A percentile compares a stretch with the other conserved stretches of the same genome.
These are phyloP conservation scores for Polydesmus complanatus DNA, from an alignment of 2,888 invertebrate genomes.

Conservation along the genomic window DNA sequence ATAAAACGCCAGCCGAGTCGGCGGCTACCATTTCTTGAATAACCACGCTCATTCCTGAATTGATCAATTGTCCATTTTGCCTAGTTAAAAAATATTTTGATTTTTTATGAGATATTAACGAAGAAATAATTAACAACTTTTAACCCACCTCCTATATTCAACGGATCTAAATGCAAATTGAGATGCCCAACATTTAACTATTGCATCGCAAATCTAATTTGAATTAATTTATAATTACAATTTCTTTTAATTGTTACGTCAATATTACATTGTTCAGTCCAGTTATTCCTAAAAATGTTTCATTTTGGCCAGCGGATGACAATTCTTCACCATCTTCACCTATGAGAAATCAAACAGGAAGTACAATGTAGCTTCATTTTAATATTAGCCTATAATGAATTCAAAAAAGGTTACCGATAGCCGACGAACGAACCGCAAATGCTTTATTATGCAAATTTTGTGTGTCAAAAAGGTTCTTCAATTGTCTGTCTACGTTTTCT, in stretches of 20 bases:
- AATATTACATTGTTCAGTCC: slow-evolving; percentile 27
- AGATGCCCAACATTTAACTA: slow-evolving; percentile 68
- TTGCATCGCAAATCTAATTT: slow-evolving; percentile 34
- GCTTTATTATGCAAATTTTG: slow-evolving; percentile 3
- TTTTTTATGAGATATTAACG: too few species aligned
- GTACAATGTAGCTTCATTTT: too few species aligned
- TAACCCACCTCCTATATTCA: slow-evolving; percentile 52
- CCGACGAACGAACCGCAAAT: slow-evolving; percentile 17
- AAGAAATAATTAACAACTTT: neutral
- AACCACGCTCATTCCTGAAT: slow-evolving; percentile 59
- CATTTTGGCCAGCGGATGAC: slow-evolving; percentile 73
- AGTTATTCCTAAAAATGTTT: slow-evolving; percentile 54
- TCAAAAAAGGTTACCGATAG: slow-evolving; percentile 6
- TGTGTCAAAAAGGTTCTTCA: slow-evolving; percentile 6
- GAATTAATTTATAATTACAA: slow-evolving; percentile 10
- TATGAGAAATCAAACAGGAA: slow-evolving; percentile 34
- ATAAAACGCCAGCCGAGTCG: slow-evolving; percentile 55
- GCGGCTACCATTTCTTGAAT: slow-evolving; percentile 61
- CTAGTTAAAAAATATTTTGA: slow-evolving; percentile 34
- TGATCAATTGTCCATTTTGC: slow-evolving; percentile 54
- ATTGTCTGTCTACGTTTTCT: neutral
- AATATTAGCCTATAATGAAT: neutral
- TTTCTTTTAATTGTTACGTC: neutral
- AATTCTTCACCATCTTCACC: slow-evolving; percentile 66
- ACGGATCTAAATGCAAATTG: slow-evolving; percentile 61